Conservation (phyloP, 2,797 vertebrate genomes). For the Enteromius treurensis region DNA sequence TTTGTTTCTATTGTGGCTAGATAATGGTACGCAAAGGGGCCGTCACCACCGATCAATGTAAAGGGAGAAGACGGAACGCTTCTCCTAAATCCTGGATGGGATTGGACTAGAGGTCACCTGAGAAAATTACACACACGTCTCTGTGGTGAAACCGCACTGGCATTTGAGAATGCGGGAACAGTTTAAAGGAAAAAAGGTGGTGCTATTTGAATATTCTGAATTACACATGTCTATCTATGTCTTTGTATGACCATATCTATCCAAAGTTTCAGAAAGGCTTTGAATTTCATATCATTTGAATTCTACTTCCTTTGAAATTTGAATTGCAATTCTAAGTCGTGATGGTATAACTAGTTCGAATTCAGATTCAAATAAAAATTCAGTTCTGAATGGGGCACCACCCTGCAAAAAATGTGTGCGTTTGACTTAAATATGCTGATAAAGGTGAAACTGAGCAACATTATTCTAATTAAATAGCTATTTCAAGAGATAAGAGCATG, state of each 20-base stretch:
- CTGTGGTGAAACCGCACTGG: not conserved
- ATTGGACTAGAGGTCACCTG: conserved; percentile 38
- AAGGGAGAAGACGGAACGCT: not conserved
- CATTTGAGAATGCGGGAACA: not conserved
- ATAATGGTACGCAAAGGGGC: conserved; percentile 46
- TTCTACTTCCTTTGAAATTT: not conserved
- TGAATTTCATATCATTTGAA: not conserved
- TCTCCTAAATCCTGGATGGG: conserved; percentile 36
- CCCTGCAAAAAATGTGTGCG: not conserved
- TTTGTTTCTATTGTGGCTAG: conserved; percentile 45
- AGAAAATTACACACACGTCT: conserved; percentile 32
- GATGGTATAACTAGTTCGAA: not conserved
- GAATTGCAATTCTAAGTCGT: not conserved
- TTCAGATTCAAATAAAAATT: conserved; percentile 2
- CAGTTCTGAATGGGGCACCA: not conserved
- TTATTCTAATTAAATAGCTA: conserved; percentile 47
- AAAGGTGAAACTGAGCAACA: conserved; percentile 33
- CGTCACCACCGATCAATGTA: conserved; percentile 42
- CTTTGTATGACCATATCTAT: too few relatives aligned
- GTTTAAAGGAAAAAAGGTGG: not conserved
- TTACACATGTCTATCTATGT: not conserved
- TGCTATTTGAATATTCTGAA: not conserved
- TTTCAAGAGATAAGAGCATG: conserved; percentile 21
- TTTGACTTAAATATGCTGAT: conserved; percentile 36
- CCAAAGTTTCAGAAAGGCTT: not conserved